These are phyloP conservation scores for Pteronotus mesoamericanus DNA, from an alignment of 2,797 vertebrate genomes.

Conservation along the genomic window DNA sequence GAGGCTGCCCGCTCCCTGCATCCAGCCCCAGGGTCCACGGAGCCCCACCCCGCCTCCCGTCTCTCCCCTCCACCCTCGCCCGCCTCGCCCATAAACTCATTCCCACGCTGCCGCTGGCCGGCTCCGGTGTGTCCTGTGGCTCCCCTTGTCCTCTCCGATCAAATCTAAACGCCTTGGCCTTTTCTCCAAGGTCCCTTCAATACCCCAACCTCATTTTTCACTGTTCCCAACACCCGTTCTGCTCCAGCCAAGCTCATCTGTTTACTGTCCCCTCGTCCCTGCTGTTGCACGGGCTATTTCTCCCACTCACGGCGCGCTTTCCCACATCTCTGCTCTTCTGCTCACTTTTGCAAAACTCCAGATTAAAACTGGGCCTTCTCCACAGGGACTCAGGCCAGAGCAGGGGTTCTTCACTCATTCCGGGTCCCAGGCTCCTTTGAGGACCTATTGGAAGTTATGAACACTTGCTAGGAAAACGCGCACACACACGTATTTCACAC, in stretches of 20 bases:
- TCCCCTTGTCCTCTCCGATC: neutral
- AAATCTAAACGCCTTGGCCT: neutral
- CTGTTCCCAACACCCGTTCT: constrained; percentile 50
- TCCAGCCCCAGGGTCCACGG: accelerated
- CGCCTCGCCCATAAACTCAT: neutral
- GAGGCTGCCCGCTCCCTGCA: neutral
- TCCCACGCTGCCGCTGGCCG: accelerated
- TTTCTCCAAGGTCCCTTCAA: neutral
- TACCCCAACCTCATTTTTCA: constrained; percentile 41
- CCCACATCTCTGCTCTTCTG: neutral
- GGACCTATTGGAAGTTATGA: neutral
- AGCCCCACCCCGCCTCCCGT: accelerated
- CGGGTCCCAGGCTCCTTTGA: neutral
- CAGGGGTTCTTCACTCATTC: too few relatives aligned
- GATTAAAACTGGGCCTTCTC: neutral
- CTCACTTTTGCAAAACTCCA: neutral
- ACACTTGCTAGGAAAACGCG: neutral
- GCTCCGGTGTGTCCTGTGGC: neutral
- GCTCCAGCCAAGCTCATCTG: constrained; percentile 67
- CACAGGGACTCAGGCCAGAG: neutral
- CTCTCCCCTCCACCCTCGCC: neutral
- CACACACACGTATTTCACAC: accelerated
- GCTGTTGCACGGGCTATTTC: neutral
- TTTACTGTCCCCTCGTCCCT: constrained; percentile 43
- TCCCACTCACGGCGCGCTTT: neutral